Evolutionary conservation across 1,140 invertebrate genomes (phyloP).

Genomic region (Heliconius hermathena): DNA sequence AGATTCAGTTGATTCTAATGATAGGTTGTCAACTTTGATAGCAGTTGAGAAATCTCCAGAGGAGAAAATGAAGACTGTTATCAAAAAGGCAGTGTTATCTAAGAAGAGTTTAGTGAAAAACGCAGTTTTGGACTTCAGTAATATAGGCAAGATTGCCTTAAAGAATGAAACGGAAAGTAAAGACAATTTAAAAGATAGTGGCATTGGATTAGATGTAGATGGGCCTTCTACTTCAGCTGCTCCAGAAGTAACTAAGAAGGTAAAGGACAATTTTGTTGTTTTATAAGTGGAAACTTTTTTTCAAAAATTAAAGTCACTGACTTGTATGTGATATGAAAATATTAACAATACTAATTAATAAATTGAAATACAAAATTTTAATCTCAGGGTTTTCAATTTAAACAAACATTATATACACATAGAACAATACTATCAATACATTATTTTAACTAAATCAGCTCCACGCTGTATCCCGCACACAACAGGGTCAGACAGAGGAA

Average conservation of each 20-base stretch:
- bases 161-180: conserved; percentile 65
- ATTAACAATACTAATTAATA: too few species aligned
- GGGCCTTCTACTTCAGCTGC: conserved; percentile 50
- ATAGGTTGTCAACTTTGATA: conserved; percentile 70
- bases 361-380: too few species aligned
- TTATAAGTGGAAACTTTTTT: too few species aligned
- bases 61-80: conserved; percentile 75
- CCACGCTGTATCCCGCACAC: too few species aligned
- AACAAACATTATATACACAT: too few species aligned
- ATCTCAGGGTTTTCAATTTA: too few species aligned
- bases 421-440: too few species aligned
- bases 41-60: conserved; percentile 73
- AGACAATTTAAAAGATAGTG: conserved; percentile 71
- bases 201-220: conserved; percentile 73
- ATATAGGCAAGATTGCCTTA: conserved; percentile 56
- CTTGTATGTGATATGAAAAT: too few species aligned
- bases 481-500: too few species aligned
- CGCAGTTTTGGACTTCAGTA: conserved; percentile 72
- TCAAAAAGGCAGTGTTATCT: conserved; percentile 71
- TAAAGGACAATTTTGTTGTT: conserved; percentile 31
- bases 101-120: conserved; percentile 72
- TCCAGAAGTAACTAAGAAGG: conserved; percentile 66
- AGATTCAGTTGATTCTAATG: conserved; percentile 72
- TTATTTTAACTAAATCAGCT: too few species aligned
- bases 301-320: too few species aligned